These are phyloP conservation scores for Prunella strophiata DNA, from an alignment of 2,797 vertebrate genomes.

Conservation along the genomic window DNA sequence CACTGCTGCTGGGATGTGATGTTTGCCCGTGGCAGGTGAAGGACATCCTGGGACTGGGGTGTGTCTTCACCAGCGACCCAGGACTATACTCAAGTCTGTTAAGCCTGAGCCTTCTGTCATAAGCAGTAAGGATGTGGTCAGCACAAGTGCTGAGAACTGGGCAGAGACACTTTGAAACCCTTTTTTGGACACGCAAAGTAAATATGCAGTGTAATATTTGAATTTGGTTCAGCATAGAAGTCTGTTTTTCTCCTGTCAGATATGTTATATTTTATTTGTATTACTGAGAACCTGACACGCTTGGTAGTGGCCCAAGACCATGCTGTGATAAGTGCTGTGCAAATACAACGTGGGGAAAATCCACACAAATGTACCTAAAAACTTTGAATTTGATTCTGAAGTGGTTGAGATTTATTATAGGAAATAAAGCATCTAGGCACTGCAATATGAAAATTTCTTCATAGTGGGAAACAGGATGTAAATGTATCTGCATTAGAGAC, in stretches of 20 bases:
- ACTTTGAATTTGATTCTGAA: not conserved
- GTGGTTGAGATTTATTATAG: not conserved
- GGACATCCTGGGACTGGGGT: fast-evolving
- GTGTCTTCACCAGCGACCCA: fast-evolving
- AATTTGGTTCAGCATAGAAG: not conserved
- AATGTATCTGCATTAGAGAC: not conserved
- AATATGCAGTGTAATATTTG: not conserved
- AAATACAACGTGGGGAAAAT: not conserved
- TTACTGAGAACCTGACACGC: fast-evolving
- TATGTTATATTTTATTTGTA: not conserved
- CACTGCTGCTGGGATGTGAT: not conserved
- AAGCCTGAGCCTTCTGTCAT: not conserved
- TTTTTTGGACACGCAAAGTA: not conserved
- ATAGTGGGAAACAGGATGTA: not conserved
- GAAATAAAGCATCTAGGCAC: not conserved
- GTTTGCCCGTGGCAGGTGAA: not conserved
- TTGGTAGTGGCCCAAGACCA: not conserved
- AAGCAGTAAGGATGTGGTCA: not conserved
- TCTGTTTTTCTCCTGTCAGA: not conserved
- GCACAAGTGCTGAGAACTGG: not conserved
- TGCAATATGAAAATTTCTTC: not conserved
- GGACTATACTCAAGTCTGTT: fast-evolving
- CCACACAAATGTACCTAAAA: not conserved
- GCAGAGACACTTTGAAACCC: not conserved
- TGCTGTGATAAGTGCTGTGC: not conserved